These are phyloP conservation scores for Phalacrocorax aristotelis DNA, from an alignment of 2,113 vertebrate genomes.

Conservation along the genomic window DNA sequence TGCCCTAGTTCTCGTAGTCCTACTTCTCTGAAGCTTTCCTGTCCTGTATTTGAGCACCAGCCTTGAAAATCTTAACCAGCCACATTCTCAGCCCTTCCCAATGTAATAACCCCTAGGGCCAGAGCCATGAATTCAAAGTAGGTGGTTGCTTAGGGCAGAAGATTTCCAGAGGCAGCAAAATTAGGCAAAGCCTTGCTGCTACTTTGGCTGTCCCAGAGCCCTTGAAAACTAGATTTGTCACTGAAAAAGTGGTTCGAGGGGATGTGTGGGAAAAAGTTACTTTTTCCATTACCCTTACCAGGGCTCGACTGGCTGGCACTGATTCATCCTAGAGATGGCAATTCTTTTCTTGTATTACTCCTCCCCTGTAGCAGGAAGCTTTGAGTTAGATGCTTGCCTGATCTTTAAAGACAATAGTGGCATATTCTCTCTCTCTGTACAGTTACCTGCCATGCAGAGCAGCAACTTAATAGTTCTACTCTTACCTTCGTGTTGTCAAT, in stretches of 20 bases:
- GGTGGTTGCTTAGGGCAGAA: background rate
- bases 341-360: background rate
- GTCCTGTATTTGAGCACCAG: background rate
- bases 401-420: background rate
- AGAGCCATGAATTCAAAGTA: background rate
- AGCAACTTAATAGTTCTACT: background rate
- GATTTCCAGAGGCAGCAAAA: background rate
- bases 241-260: background rate
- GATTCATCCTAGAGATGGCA: background rate
- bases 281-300: background rate
- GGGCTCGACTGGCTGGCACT: background rate
- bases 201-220: background rate
- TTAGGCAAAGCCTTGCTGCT: background rate
- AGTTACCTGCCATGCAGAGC: background rate
- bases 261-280: background rate
- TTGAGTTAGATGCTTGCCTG: background rate
- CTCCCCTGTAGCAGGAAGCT: background rate
- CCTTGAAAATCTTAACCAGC: background rate
- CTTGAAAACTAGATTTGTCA: background rate
- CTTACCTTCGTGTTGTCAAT: background rate
- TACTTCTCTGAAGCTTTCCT: background rate
- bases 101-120: background rate
- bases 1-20: background rate
- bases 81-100: background rate
- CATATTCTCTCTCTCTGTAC: background rate